Evolutionary conservation across 2,888 invertebrate species (phyloP), one percentile per base, ranked within the genome.

Genomic region (Archips crataeganus): DNA sequence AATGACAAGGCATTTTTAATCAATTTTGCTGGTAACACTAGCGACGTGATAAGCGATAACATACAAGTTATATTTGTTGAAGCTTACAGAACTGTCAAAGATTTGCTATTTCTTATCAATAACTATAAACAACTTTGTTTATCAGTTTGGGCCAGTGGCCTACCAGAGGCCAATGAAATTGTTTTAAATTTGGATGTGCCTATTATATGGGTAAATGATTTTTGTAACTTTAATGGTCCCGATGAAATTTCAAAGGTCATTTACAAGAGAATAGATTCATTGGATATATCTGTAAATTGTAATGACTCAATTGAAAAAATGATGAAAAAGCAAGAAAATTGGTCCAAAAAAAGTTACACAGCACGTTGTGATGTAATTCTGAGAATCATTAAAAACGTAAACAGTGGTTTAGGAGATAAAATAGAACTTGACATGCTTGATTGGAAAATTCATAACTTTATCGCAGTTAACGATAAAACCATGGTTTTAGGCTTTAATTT

Each of bases 51-150:
- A 9, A 10, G 10, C 6, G 36, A 36, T 1, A 42, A 59, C 0
- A 60, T 69, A 8, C 60, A 68, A 9, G 60, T 75, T 0, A 78
- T 84, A 8, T 15, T 69, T 0, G 78, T 90, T 0, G 88, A 89
- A 75, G 84, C 86, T 0, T 92, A 87, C 76, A 84, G 91, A 74
- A 91, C 89, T 0, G 83, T 80, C 1, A 89, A 89, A 75, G 91
- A 91, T 69, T 75, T 90, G 45, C 66, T 90, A n/a, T 72, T 83
- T 13, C 61, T 91, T 9, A 9, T 87, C 0, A 69, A 79, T 2
- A 70, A 78, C 13, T 73, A 76, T 2, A 67, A 75, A 2, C 77
- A 82, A n/a, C 77, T 76, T 23, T 85, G 79, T 59, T 65, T 89
- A 15, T 89, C 90, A 0, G 74, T 90, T 4, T 92, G 91, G 91